Evolutionary conservation across 2,888 invertebrate genomes (phyloP), one percentile per base, ranked within the genome.

Genomic region (Lasioglossum calceatum): DNA sequence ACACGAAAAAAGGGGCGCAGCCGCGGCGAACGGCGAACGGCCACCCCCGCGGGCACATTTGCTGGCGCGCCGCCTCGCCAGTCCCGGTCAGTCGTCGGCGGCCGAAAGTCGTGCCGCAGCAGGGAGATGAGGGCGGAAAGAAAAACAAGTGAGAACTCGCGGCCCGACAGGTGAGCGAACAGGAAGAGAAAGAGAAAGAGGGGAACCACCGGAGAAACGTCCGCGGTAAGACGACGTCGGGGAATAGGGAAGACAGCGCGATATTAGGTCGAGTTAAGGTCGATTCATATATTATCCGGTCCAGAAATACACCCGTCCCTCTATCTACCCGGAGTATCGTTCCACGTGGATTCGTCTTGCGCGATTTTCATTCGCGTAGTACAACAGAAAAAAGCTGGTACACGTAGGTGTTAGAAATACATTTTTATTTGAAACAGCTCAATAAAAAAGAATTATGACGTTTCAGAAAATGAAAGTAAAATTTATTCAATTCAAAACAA

Each of bases 1-100:
- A 73, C 32, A 72, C 75, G 90, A 86, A 87, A 91, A 91, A 91
- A 90, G 91, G 89, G 85, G 88, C 89, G 91, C 92, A 92, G 92
- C 77, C 90, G 91, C 90, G 91, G 77, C 79, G 71, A 76, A 80
- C 90, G 86, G n/a, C 54, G 23, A 19, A 54, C 54, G 54, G 84
- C 85, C 88, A 90, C 90, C 91, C 92, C 89, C 91, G 91, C 92
- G 91, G 86, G 83, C 84, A 85, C 89, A 87, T 70, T 85, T 74
- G 88, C 84, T 84, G 77, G 84, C 85, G 82, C 87, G 87, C 76
- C 82, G 73, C 87, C 71, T 84, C 87, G 90, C 87, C 88, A 92
- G 92, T 92, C 91, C 92, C 90, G 91, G 90, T 89, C 90, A 90
- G 92, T 90, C 91, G 88, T 87, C 79, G 85, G 81, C 87, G 87